Conservation (phyloP, 2,113 vertebrate species). For the Ictalurus furcatus region DNA sequence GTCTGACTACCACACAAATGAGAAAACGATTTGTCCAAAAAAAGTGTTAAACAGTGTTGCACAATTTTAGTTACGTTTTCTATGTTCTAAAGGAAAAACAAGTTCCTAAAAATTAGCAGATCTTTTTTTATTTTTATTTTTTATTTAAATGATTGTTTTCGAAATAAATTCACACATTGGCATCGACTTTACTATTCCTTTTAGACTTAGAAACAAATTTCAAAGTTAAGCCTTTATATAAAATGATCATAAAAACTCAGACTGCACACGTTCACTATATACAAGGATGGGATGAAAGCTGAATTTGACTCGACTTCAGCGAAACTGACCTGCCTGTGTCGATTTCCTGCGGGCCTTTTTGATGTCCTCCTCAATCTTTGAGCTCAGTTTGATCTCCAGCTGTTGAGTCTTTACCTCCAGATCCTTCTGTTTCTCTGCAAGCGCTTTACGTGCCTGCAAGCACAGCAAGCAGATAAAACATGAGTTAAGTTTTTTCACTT, state of each 20-base stretch:
- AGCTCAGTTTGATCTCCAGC: conserved; percentile 92
- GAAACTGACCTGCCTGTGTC: conserved; percentile 90
- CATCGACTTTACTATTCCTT: not conserved
- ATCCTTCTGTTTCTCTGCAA: conserved; percentile 93
- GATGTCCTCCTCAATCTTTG: conserved; percentile 96
- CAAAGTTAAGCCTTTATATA: not conserved
- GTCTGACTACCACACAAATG: not conserved
- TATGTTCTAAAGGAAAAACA: not conserved
- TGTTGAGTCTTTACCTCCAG: conserved; percentile 96
- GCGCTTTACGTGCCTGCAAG: conserved; percentile 85
- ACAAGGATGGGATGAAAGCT: not conserved
- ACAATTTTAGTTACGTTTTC: not conserved
- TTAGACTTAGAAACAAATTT: not conserved
- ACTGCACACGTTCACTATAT: not conserved
- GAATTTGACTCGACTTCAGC: not conserved
- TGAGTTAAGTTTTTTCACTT: not conserved
- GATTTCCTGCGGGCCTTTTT: conserved; percentile 97
- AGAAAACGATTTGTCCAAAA: not conserved
- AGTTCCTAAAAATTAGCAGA: no score
- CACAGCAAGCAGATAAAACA: conserved; percentile 1
- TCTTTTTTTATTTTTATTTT: no score
- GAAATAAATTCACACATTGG: not conserved
- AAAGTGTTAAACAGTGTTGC: not conserved
- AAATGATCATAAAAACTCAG: not conserved
- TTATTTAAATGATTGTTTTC: not conserved